These are phyloP conservation scores for Calameuta filiformis DNA, from an alignment of 2,888 invertebrate genomes.

Conservation along the genomic window DNA sequence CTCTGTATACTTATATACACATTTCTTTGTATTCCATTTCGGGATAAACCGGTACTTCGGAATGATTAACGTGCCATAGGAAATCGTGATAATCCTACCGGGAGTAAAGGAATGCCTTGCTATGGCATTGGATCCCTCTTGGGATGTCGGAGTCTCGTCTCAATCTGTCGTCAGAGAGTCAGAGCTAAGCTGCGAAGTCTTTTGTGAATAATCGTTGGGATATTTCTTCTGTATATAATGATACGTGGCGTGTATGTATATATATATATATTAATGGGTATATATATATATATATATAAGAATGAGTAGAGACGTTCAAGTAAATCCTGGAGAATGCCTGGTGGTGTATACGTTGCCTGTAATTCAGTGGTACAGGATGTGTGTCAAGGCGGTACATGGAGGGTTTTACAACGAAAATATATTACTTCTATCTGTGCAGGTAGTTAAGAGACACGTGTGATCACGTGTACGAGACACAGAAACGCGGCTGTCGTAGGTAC, in stretches of 20 bases:
- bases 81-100: not conserved
- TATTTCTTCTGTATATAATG: not conserved
- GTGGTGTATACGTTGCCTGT: not conserved
- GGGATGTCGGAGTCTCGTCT: slow-evolving; percentile 1
- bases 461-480: not conserved
- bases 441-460: not conserved
- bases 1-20: not conserved
- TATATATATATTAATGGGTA: too few relatives aligned
- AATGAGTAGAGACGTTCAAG: not conserved
- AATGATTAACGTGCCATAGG: not conserved
- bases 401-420: not conserved
- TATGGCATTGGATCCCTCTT: not conserved
- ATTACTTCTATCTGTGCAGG: not conserved
- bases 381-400: not conserved
- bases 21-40: not conserved
- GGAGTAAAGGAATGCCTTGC: not conserved
- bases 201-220: not conserved
- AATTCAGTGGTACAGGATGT: not conserved
- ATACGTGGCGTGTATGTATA: too few relatives aligned
- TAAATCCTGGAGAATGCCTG: not conserved
- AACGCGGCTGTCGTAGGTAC: not conserved
- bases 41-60: not conserved
- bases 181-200: not conserved
- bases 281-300: not conserved
- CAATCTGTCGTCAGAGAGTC: slow-evolving; percentile 3